A percentile compares a stretch with the other conserved stretches of the same genome.
Conservation (phyloP, 1,140 invertebrate species). For the Ips typographus region DNA sequence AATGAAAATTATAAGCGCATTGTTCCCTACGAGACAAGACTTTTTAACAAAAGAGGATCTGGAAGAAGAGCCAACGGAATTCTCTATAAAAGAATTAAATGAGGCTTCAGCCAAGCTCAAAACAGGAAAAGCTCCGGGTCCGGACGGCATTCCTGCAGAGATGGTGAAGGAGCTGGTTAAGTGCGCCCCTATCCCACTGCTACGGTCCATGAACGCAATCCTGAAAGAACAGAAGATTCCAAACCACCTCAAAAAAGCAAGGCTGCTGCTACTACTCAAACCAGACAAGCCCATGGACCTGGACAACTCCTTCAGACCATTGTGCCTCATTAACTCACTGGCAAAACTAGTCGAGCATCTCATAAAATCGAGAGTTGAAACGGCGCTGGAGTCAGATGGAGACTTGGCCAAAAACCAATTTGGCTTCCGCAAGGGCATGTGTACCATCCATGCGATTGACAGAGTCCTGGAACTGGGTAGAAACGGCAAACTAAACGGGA, state of each 20-base stretch:
- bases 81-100: not conserved
- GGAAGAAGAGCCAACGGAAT: not conserved
- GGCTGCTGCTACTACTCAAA: not conserved
- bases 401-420: conserved; percentile 3
- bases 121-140: not conserved
- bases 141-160: not conserved
- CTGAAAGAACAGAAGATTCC: not conserved
- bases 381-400: not conserved
- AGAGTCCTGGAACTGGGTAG: not conserved
- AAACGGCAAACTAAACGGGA: not conserved
- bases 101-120: not conserved
- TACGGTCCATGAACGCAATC: not conserved
- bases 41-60: not conserved
- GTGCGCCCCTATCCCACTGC: not conserved
- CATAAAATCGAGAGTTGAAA: conserved; percentile 25
- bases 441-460: not conserved
- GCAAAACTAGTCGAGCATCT: conserved; percentile 15
- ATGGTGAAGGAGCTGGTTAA: not conserved
- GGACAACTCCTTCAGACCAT: conserved; percentile 2
- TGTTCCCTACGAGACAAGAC: not conserved
- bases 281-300: not conserved
- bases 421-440: not conserved
- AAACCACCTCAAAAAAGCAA: not conserved
- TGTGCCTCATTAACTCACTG: conserved; percentile 8
- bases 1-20: not conserved